A percentile compares a stretch with the other conserved stretches of the same genome.
These are phyloP conservation scores for Yponomeuta sedellus DNA, from an alignment of 2,888 invertebrate genomes.

Conservation along the genomic window DNA sequence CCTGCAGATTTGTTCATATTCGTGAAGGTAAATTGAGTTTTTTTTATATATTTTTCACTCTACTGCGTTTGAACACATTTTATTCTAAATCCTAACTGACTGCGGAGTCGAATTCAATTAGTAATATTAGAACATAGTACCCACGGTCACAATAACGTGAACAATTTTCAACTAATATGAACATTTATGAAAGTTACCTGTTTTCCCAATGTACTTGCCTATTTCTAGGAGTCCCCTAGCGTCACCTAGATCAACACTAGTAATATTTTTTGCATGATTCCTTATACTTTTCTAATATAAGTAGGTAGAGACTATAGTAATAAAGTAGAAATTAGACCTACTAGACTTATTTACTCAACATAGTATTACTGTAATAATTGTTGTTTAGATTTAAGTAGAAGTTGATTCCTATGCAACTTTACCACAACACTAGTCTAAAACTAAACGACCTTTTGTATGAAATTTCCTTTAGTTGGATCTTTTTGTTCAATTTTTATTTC, in stretches of 20 bases:
- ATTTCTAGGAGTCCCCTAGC: conserved; percentile 3
- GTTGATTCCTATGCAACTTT: neutral
- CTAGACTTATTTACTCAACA: neutral
- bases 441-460: neutral
- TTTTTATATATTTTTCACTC: neutral
- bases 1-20: conserved; percentile 99
- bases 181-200: conserved; percentile 6
- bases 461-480: too few relatives aligned
- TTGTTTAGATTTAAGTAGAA: neutral
- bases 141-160: neutral
- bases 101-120: neutral
- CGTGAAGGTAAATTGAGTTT: conserved; percentile 87
- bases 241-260: conserved; percentile 9
- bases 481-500: neutral
- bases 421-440: neutral
- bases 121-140: neutral
- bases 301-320: conserved; percentile 1
- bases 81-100: neutral
- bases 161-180: conserved; percentile 3
- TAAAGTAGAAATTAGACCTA: neutral
- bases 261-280: conserved; percentile 10
- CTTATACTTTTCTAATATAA: conserved; percentile 6
- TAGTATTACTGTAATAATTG: conserved; percentile 2
- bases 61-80: neutral
- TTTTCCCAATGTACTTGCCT: conserved; percentile 6